Conservation (phyloP, 2,888 invertebrate genomes). For the Campoplex capitator region DNA sequence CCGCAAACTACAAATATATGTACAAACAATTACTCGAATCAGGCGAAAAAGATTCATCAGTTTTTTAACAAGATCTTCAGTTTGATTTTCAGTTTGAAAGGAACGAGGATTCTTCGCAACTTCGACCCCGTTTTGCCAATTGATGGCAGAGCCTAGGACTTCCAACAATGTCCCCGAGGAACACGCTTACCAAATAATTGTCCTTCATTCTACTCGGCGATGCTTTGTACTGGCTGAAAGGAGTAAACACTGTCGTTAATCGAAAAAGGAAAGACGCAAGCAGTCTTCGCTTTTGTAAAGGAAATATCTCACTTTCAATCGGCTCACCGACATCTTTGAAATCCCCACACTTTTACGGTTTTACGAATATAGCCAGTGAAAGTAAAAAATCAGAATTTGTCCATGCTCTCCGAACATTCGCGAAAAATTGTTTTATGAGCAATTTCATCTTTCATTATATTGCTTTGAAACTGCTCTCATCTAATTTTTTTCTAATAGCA, state of each 20-base stretch:
- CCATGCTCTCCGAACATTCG: background rate
- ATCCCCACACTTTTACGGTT: background rate
- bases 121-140: slow-evolving; percentile 89
- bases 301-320: slow-evolving; percentile 16
- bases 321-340: slow-evolving; percentile 13
- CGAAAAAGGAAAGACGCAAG: slow-evolving; percentile 38
- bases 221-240: slow-evolving; percentile 90
- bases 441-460: background rate
- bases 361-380: slow-evolving; percentile 10
- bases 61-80: background rate
- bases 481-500: background rate
- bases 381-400: slow-evolving; percentile 15
- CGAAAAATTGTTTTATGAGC: background rate
- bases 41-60: slow-evolving; percentile 22
- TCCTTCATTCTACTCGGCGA: slow-evolving; percentile 89
- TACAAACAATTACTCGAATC: slow-evolving; percentile 56
- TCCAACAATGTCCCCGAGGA: slow-evolving; percentile 93
- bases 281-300: slow-evolving; percentile 1
- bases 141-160: slow-evolving; percentile 93
- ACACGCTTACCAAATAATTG: slow-evolving; percentile 93
- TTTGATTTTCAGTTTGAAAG: slow-evolving; percentile 63
- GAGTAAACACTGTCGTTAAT: slow-evolving; percentile 52
- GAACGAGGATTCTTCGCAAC: slow-evolving; percentile 83
- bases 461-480: background rate
- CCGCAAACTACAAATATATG: slow-evolving; percentile 53